Evolutionary conservation across 2,797 vertebrate genomes (phyloP), one percentile per base, ranked within the genome.

Genomic region (Glossophaga mutica): DNA sequence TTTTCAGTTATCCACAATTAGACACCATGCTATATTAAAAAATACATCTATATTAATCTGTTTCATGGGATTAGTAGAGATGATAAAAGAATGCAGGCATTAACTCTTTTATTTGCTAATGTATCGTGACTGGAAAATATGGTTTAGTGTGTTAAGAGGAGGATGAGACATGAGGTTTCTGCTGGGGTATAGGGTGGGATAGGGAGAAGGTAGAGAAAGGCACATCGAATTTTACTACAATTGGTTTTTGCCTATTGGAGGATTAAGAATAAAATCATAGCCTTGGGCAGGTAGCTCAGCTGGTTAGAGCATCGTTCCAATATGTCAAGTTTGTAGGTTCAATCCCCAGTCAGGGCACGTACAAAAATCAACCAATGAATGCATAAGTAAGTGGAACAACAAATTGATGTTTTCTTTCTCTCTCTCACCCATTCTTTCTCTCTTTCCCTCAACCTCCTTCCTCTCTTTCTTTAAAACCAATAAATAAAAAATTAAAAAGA

Each of bases 61-160:
- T 83, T 88, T 48, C 1, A 5, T 89, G 42, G 29, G 46, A 48
- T 91, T 97, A 89, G 19, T n/a, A 50, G 65, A 92, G 34, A 73
- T 86, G 29, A 82, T 88, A 44, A 76, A 39, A 94, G 34, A 70
- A 81, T 39, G 16, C 34, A 79, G 62, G 15, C 24, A 57, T 59
- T 70, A 46, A 84, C 0, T 55, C n/a, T 74, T 77, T 65, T 37
- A 18, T 86, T 94, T 88, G 24, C 26, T 78, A 74, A 29, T 12
- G 4, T 57, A 70, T 19, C 46, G 37, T 52, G 42, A 84, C 19
- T 46, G 48, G 78, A 89, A 86, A 94, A 67, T 81, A 44, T 10
- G 21, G 12, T 73, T 91, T 62, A 34, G 3, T 76, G 6, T 34
- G 67, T 59, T 26, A 85, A 90, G n/a, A 92, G 39, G 5, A n/a